Percentiles rank a stretch among this genome's conserved stretches.
These are phyloP conservation scores for Ahaetulla prasina DNA, from an alignment of 2,113 vertebrate species.

Conservation along the genomic window DNA sequence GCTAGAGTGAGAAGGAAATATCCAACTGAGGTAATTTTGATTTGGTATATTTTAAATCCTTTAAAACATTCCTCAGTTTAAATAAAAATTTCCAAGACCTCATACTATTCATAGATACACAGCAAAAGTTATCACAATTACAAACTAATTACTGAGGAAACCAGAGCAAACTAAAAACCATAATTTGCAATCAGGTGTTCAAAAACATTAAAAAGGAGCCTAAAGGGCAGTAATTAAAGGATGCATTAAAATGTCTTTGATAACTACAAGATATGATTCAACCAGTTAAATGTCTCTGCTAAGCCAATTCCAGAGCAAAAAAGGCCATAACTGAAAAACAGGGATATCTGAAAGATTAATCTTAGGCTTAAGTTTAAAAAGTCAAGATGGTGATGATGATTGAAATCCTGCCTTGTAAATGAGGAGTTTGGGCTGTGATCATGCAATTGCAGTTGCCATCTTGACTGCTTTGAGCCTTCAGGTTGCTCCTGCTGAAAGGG, in stretches of 20 bases:
- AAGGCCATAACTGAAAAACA: neutral
- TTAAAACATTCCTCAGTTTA: neutral
- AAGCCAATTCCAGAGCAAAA: neutral
- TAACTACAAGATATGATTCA: neutral
- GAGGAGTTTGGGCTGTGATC: neutral
- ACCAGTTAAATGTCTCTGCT: neutral
- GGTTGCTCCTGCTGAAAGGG: neutral
- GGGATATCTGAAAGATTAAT: neutral
- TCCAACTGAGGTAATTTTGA: neutral
- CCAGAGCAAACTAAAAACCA: neutral
- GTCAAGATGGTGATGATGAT: neutral
- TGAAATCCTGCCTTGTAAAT: neutral
- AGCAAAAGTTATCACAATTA: neutral
- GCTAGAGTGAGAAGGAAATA: neutral
- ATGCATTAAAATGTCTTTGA: neutral
- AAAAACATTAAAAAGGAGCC: neutral
- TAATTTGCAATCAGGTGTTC: neutral
- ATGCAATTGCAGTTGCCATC: neutral
- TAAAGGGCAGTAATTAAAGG: neutral
- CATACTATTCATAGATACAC: neutral
- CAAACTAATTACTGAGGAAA: neutral
- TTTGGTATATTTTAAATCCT: neutral
- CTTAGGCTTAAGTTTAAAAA: neutral
- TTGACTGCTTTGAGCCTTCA: neutral
- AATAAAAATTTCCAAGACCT: neutral